Conservation (phyloP, 1,140 invertebrate species). For the Tenebrio molitor region DNA sequence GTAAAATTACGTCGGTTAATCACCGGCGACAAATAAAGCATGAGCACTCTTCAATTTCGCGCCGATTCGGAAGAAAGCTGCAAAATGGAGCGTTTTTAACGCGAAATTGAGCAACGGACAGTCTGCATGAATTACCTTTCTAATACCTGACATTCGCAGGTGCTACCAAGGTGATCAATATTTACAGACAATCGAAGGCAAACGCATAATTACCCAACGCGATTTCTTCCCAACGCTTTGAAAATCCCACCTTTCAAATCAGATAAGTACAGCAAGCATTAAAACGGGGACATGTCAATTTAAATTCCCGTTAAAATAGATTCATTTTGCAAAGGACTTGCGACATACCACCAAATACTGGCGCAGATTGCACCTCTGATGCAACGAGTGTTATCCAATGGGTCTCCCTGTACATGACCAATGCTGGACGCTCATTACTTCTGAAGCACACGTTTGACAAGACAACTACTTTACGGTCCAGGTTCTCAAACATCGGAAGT, state of each 20-base stretch:
- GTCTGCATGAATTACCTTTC: slow-evolving; percentile 18
- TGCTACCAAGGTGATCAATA: slow-evolving; percentile 22
- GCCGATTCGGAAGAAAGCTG: slow-evolving; percentile 12
- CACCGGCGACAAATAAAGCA: slow-evolving; percentile 9
- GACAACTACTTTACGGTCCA: too few species aligned
- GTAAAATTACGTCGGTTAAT: slow-evolving; percentile 32
- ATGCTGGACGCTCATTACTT: too few species aligned
- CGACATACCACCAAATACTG: slow-evolving; percentile 22
- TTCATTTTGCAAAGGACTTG: slow-evolving; percentile 8
- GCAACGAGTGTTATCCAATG: slow-evolving; percentile 18
- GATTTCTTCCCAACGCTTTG: slow-evolving; percentile 19
- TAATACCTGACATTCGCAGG: neutral
- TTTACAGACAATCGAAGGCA: slow-evolving; percentile 36
- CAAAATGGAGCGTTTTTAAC: neutral
- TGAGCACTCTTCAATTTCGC: slow-evolving; percentile 17
- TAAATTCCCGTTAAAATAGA: slow-evolving; percentile 9
- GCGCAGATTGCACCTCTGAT: neutral
- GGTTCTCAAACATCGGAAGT: too few species aligned
- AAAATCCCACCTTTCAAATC: slow-evolving; percentile 23
- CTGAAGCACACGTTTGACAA: too few species aligned
- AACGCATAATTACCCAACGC: slow-evolving; percentile 29
- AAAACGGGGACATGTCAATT: slow-evolving; percentile 19
- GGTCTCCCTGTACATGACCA: too few species aligned
- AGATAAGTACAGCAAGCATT: slow-evolving; percentile 28
- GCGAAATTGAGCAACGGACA: neutral